Base-by-base conservation (phyloP, 2,888 invertebrate genomes). In the Pyrrhia umbra region DNA sequence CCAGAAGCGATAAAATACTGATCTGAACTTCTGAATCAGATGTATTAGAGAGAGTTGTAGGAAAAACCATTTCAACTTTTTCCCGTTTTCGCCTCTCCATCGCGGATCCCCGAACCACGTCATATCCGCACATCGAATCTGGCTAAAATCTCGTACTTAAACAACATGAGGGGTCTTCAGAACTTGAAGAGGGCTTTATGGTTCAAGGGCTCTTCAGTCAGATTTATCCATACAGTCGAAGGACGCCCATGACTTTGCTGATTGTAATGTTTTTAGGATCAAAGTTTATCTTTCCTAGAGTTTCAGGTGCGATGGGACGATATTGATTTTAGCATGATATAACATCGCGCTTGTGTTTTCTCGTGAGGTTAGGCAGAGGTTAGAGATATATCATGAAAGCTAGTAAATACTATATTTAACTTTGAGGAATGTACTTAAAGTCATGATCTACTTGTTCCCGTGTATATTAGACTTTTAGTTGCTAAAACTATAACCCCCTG, bases 161-260 rank as follows among this genome's bases (percentile, higher is more conserved):
- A 74, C 68, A 75, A 77, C 68, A 69, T 69, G 62, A 63, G 57
- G 56, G 65, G 56, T 42, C 80, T 80, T 63, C 58, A 60, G 67
- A 64, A 68, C 54, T 72, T 72, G 37, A 66, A 84, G 82, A 54
- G 78, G 57, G 66, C 78, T 77, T 75, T 49, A 57, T 52, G 57
- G 54, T 59, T 72, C 46, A 54, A 86, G 83, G 56, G 78, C 54
- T 10, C 82, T 83, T 47, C 54, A 52, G 60, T 81, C 75, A 82
- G 80, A 81, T 83, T 83, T 82, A 82, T 82, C 82, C 82, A 75
- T 77, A 77, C 77, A 76, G 79, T 81, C 76, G 56, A 55, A 79
- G 80, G 72, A 37, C 56, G 57, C 61, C 58, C 75, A 46, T 50
- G 64, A 68, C 51, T 64, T 71, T 67, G 69, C 80, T 74, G 80